A percentile compares a stretch with the other conserved stretches of the same genome.
Evolutionary conservation across 2,888 invertebrate genomes (phyloP).

Genomic region (Cinara cedri): DNA sequence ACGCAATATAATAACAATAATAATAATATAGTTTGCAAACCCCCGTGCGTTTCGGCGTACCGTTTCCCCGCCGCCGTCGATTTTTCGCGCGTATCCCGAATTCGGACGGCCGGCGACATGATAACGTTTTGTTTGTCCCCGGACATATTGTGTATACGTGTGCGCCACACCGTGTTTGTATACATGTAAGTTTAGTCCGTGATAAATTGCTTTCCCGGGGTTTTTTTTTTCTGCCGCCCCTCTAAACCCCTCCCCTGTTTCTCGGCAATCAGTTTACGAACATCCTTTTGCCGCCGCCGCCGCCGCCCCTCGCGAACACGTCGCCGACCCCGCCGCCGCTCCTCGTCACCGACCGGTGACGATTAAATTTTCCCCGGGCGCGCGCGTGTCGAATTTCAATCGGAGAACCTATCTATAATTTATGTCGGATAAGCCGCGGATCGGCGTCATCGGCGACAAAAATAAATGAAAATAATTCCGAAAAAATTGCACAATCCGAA

Average conservation of each 20-base stretch:
- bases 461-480: too few relatives aligned
- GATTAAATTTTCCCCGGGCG: constrained; percentile 12
- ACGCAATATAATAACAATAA: too few relatives aligned
- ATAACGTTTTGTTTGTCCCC: constrained; percentile 22
- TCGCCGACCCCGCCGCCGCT: too few relatives aligned
- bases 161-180: not conserved
- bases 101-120: not conserved
- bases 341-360: not conserved
- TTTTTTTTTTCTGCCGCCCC: not conserved
- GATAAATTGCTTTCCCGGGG: constrained; percentile 30
- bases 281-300: not conserved
- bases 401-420: too few relatives aligned
- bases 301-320: not conserved
- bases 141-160: not conserved
- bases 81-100: not conserved
- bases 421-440: too few relatives aligned
- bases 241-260: too few relatives aligned
- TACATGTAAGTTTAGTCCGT: not conserved
- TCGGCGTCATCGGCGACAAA: too few relatives aligned
- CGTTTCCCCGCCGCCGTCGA: not conserved
- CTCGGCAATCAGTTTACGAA: constrained; percentile 39
- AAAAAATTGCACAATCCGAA: too few relatives aligned
- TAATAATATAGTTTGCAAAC: too few relatives aligned
- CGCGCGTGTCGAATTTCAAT: constrained; percentile 15
- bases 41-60: too few relatives aligned